A percentile compares a stretch with the other conserved stretches of the same genome.
Conservation (phyloP, 1,140 invertebrate species). For the Aphaenogaster ashmeadi region DNA sequence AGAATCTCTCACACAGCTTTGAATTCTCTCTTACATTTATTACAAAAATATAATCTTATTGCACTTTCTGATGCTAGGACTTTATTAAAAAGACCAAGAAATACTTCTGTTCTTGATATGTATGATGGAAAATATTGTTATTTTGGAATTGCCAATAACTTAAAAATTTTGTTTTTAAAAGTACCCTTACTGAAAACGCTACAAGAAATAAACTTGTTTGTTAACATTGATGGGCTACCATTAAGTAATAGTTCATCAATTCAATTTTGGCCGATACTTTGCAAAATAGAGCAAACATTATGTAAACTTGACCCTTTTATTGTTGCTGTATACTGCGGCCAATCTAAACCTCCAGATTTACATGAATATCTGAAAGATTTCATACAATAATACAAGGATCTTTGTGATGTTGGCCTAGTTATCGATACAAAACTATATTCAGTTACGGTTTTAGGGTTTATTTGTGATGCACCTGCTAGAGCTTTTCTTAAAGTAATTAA, state of each 20-base stretch:
- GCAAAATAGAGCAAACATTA: constrained; percentile 29
- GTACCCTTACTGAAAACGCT: neutral
- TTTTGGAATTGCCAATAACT: constrained; percentile 18
- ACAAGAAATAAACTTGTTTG: constrained; percentile 23
- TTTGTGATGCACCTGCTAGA: constrained; percentile 5
- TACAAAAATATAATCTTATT: neutral
- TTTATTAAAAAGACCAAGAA: constrained; percentile 22
- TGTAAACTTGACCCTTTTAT: constrained; percentile 18
- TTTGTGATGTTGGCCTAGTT: neutral
- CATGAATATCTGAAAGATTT: constrained; percentile 18
- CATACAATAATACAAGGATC: constrained; percentile 9
- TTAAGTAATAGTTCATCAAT: constrained; percentile 26
- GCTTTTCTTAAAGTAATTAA: constrained; percentile 22
- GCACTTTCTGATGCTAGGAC: neutral
- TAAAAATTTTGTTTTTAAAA: constrained; percentile 2
- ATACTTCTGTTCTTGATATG: neutral
- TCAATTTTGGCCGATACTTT: constrained; percentile 29
- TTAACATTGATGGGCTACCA: constrained; percentile 21
- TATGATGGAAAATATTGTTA: constrained; percentile 6
- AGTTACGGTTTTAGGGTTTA: neutral
- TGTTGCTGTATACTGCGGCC: constrained; percentile 17
- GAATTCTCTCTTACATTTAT: constrained; percentile 10
- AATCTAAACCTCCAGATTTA: constrained; percentile 23
- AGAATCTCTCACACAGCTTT: neutral
- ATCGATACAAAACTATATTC: constrained; percentile 9